Conservation (phyloP, 2,888 invertebrate species). For the Cistogaster globosa region DNA sequence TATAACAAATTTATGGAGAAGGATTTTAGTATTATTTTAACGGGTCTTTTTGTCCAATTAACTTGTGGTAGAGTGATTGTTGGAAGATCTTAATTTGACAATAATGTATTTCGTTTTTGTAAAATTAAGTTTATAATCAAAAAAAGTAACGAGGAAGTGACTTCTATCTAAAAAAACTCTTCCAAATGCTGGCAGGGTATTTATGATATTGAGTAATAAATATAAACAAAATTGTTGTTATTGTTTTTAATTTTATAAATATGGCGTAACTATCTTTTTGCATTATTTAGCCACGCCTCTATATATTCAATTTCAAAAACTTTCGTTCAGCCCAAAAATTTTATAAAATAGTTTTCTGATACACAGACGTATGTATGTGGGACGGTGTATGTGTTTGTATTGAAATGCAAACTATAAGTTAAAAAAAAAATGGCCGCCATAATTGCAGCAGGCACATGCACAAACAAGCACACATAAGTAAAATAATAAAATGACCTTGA, state of each 20-base stretch:
- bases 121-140: too few relatives aligned
- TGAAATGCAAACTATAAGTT: neutral
- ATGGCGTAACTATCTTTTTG: constrained; percentile 35
- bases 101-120: too few relatives aligned
- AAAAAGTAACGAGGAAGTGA: too few relatives aligned
- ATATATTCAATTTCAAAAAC: constrained; percentile 24
- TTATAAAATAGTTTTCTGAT: neutral
- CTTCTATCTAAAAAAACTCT: too few relatives aligned
- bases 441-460: constrained; percentile 2
- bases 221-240: neutral
- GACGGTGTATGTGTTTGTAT: neutral
- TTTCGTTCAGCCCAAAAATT: constrained; percentile 40
- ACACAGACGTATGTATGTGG: too few relatives aligned
- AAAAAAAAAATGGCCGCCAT: constrained; percentile 56
- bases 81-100: too few relatives aligned
- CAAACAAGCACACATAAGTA: constrained; percentile 8
- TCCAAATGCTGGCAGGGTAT: too few relatives aligned
- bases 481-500: constrained; percentile 77
- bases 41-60: too few relatives aligned
- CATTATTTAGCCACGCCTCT: constrained; percentile 49
- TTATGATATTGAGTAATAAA: neutral
- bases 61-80: too few relatives aligned
- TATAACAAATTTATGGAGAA: too few relatives aligned
- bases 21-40: too few relatives aligned
- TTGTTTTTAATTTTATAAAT: constrained; percentile 21